Conservation (phyloP, 1,140 invertebrate genomes). For the Zaprionus kolodkinae region DNA sequence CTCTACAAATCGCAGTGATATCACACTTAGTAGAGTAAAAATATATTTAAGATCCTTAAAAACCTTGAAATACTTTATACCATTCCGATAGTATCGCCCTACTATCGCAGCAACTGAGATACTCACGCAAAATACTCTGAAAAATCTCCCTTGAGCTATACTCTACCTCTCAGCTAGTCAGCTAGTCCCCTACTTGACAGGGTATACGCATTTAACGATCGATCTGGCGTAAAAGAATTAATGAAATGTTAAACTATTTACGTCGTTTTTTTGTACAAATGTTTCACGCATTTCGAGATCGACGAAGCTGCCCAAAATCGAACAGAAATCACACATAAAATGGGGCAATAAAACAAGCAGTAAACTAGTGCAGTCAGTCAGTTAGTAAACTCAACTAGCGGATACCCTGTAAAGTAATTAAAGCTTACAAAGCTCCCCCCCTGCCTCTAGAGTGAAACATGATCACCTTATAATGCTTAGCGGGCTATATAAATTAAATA, state of each 20-base stretch:
- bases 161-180: background rate
- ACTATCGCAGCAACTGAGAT: too few relatives aligned
- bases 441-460: background rate
- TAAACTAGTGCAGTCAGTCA: background rate
- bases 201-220: slow-evolving; percentile 15
- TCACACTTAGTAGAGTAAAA: too few relatives aligned
- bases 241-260: slow-evolving; percentile 22
- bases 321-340: slow-evolving; percentile 24
- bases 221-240: background rate
- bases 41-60: too few relatives aligned
- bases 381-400: background rate
- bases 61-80: too few relatives aligned
- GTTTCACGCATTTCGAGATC: slow-evolving; percentile 20
- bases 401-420: background rate
- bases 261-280: slow-evolving; percentile 9
- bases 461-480: background rate
- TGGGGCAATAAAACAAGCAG: slow-evolving; percentile 8
- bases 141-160: too few relatives aligned
- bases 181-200: background rate
- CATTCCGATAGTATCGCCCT: too few relatives aligned
- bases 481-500: background rate
- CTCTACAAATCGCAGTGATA: too few relatives aligned
- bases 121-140: too few relatives aligned
- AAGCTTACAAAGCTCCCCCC: background rate
- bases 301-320: slow-evolving; percentile 26